A percentile compares a stretch with the other conserved stretches of the same genome.
These are phyloP conservation scores for Lepidurus apus DNA, from an alignment of 1,140 invertebrate genomes.

Conservation along the genomic window DNA sequence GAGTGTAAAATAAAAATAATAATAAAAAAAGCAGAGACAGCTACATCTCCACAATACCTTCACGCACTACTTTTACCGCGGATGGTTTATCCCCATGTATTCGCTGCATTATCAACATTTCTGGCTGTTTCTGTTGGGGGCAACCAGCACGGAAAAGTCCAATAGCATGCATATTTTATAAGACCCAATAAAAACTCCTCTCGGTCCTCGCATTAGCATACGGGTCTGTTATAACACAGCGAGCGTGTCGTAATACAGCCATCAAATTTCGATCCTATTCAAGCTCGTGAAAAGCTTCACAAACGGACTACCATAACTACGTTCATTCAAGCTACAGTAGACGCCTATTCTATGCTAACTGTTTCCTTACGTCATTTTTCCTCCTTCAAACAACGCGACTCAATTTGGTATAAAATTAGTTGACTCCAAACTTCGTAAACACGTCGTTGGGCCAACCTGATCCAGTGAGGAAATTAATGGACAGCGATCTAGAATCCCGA, in stretches of 20 bases:
- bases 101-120: not conserved
- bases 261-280: constrained; percentile 15
- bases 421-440: not conserved
- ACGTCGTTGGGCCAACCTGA: not conserved
- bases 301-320: not conserved
- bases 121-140: not conserved
- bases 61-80: too few species aligned
- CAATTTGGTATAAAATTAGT: not conserved
- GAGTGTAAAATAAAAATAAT: not conserved
- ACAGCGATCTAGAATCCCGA: not conserved
- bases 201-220: not conserved
- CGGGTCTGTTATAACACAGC: not conserved
- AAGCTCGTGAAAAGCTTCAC: constrained; percentile 3
- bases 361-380: not conserved
- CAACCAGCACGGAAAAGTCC: not conserved
- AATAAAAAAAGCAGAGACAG: constrained; percentile 20
- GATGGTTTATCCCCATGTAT: too few species aligned
- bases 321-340: not conserved
- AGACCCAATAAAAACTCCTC: not conserved
- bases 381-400: not conserved
- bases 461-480: not conserved
- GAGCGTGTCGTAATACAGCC: not conserved
- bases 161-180: not conserved
- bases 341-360: not conserved
- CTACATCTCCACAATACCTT: too few species aligned